These are phyloP conservation scores for Netta rufina DNA, from an alignment of 2,797 vertebrate genomes.

Conservation along the genomic window DNA sequence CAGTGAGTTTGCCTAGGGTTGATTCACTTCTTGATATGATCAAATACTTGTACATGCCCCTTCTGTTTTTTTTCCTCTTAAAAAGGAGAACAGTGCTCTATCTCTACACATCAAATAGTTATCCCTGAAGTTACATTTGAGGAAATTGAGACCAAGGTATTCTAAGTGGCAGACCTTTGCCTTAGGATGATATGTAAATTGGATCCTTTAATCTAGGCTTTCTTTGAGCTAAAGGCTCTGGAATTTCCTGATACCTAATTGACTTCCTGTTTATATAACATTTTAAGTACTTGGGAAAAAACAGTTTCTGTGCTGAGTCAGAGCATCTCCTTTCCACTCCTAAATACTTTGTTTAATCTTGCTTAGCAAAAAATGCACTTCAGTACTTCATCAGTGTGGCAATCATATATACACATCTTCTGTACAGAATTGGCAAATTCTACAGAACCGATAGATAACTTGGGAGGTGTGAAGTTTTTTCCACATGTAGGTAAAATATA, in stretches of 20 bases:
- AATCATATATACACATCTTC: background rate
- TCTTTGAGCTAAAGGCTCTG: constrained; percentile 64
- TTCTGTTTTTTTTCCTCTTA: background rate
- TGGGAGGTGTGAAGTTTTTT: background rate
- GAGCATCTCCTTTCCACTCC: constrained; percentile 48
- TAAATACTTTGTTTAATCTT: background rate
- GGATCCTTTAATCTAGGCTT: constrained; percentile 46
- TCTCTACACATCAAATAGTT: background rate
- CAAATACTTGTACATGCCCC: background rate
- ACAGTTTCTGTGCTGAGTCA: constrained; percentile 69
- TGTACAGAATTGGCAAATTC: background rate
- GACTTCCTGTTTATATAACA: constrained; percentile 71
- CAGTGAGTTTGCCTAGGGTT: background rate
- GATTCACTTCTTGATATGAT: constrained; percentile 12
- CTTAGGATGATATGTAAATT: constrained; percentile 51
- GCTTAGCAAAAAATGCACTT: background rate
- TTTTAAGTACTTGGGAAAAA: constrained; percentile 65
- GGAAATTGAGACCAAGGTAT: constrained; percentile 35
- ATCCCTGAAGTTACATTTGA: background rate
- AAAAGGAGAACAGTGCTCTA: background rate
- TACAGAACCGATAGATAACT: background rate
- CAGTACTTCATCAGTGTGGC: background rate
- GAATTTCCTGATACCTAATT: constrained; percentile 74
- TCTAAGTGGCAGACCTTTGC: constrained; percentile 47
- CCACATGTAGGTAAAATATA: background rate